Base-by-base conservation (phyloP, 2,888 invertebrate species). In the Campopleginae sp. region DNA sequence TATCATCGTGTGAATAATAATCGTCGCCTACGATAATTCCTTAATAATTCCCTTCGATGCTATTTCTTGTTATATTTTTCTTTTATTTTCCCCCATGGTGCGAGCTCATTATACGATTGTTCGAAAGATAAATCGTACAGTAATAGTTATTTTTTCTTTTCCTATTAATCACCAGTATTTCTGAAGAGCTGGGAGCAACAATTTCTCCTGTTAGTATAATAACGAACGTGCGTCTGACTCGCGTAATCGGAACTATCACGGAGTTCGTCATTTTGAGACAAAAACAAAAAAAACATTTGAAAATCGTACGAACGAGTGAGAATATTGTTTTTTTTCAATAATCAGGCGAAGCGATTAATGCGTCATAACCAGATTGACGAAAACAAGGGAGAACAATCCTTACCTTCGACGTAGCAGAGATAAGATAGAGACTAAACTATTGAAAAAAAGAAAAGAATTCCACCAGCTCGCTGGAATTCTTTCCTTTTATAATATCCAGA, bases 1-100 rank as follows among this genome's bases (percentile, higher is more conserved):
- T 14, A 58, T 14, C 27, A 70, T 77, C 38, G 46, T 82, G 77
- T 82, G 77, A 71, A 82, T 82, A 82, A 65, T 77, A 71, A 48
- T 72, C 42, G 23, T 51, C 19, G 17, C 33, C 46, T 58, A 58
- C 27, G 14, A 8, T 58, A 23, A 71, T 75, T 65, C 38, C 51
- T 54, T 0, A 61, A 63, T 48, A 17, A 42, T 79, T 42, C 31
- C 33, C 31, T 65, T 23, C 10, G 63, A 77, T 61, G 38, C 5
- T 48, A 17, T 19, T 65, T 48, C 27, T 66, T 68, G 3, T 70
- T 58, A 3, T 58, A 58, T 27, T 51, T 54, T 38, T 72, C 17
- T 68, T 27, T 68, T 44, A 68, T 68, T 23, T 6, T 68, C 8
- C 10, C 10, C 17, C 19, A 54, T 23, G 71, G 71, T 72, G 38